Conservation (phyloP, 2,888 invertebrate species). For the Dicycla oo region DNA sequence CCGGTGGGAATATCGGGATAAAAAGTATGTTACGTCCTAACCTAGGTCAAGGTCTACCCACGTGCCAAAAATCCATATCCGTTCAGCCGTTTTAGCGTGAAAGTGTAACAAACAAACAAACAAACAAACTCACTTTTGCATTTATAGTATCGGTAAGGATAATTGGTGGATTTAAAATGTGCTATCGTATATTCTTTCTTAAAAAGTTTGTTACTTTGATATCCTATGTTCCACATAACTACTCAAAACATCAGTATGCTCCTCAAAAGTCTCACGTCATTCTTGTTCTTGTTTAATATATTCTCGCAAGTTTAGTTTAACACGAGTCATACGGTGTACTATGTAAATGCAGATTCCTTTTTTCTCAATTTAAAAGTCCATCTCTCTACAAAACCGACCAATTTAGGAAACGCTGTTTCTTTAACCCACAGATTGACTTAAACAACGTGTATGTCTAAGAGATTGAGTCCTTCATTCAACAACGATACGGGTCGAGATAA, state of each 20-base stretch:
- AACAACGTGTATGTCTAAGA: conserved; percentile 32
- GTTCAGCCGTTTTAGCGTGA: no score
- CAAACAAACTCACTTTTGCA: no score
- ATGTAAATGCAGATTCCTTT: no score
- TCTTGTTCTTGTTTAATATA: no score
- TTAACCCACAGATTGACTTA: conserved; percentile 17
- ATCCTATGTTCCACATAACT: background rate
- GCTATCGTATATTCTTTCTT: background rate
- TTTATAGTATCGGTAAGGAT: no score
- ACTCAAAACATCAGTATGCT: background rate
- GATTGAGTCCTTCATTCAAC: conserved; percentile 24
- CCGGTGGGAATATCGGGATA: no score
- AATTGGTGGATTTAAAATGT: no score
- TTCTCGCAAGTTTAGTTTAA: no score
- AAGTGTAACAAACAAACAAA: no score
- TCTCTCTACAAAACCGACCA: background rate
- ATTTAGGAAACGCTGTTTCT: background rate
- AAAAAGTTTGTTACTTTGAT: background rate
- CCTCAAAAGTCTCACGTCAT: background rate
- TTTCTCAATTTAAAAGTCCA: conserved; percentile 1
- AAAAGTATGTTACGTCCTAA: no score
- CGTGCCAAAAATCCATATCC: no score
- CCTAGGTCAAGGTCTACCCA: no score
- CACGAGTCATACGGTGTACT: background rate
- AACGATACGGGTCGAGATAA: conserved; percentile 32